Evolutionary conservation across 2,888 invertebrate species (phyloP).

Genomic region (Caenorhabditis imperialis): DNA sequence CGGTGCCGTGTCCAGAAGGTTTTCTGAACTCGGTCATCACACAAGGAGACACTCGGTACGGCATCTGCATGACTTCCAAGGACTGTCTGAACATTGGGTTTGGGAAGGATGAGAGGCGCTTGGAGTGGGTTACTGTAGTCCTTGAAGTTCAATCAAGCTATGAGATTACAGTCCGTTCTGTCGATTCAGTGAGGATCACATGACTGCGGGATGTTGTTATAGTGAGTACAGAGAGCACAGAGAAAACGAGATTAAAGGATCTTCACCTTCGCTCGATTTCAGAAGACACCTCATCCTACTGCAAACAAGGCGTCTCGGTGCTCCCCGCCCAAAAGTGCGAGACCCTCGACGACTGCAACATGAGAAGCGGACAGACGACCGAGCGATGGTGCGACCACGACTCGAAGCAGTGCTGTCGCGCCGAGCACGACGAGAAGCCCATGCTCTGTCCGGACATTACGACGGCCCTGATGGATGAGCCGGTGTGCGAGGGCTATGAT

Average conservation of each 20-base stretch:
- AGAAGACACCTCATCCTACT: slow-evolving; percentile 4
- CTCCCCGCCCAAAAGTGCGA: slow-evolving; percentile 3
- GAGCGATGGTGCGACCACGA: slow-evolving; percentile 33
- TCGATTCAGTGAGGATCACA: neutral
- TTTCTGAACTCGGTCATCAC: neutral
- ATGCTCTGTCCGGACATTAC: slow-evolving; percentile 13
- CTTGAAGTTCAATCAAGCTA: too few species aligned
- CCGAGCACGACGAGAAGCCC: neutral
- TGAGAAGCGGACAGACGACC: neutral
- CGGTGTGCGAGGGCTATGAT: neutral
- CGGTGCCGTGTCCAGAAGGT: slow-evolving; percentile 1
- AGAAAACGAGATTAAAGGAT: too few species aligned
- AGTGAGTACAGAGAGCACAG: slow-evolving; percentile 16
- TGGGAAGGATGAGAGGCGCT: neutral
- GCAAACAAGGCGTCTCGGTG: slow-evolving; percentile 2
- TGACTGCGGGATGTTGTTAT: slow-evolving; percentile 25
- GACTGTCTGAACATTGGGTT: slow-evolving; percentile 13
- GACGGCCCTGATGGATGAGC: slow-evolving; percentile 22
- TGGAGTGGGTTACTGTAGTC: slow-evolving; percentile 12
- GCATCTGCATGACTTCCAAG: neutral
- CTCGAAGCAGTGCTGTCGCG: slow-evolving; percentile 23
- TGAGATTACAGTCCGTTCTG: slow-evolving; percentile 18
- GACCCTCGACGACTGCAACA: slow-evolving; percentile 29
- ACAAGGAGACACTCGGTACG: neutral
- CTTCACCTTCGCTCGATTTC: neutral